These are phyloP conservation scores for Trochalopteron elliotii DNA, from an alignment of 2,113 vertebrate genomes.

Conservation along the genomic window DNA sequence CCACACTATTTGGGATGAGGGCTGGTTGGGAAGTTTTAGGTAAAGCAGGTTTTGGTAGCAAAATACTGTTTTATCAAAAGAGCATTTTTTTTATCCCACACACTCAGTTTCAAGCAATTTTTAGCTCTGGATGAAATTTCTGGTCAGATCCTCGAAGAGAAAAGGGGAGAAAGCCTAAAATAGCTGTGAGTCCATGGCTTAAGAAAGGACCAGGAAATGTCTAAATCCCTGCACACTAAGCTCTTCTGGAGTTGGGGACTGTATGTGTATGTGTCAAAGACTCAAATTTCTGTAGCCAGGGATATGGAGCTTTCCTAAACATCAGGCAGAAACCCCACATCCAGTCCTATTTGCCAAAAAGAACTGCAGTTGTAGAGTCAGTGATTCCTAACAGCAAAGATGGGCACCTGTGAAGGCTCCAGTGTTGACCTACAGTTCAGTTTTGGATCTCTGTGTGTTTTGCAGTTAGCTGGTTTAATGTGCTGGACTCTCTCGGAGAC, in stretches of 20 bases:
- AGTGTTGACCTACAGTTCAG: background rate
- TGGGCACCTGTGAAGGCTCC: background rate
- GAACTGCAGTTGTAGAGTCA: background rate
- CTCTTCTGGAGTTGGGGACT: background rate
- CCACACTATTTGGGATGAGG: background rate
- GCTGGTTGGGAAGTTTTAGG: background rate
- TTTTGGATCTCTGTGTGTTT: background rate
- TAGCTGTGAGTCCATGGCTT: background rate
- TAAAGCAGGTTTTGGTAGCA: background rate
- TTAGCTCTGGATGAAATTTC: constrained; percentile 1
- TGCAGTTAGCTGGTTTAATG: background rate
- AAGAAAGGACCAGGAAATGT: background rate
- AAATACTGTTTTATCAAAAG: background rate
- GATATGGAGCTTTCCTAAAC: background rate
- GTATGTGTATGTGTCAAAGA: background rate
- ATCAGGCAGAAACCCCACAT: background rate
- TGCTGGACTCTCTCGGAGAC: background rate
- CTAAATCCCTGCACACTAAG: constrained; percentile 20
- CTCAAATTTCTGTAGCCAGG: background rate
- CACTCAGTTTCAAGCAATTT: background rate
- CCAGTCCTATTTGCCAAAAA: background rate
- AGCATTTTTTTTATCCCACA: background rate
- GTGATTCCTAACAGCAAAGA: background rate
- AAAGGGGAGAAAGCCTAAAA: constrained; percentile 29
- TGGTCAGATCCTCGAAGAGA: constrained; percentile 1